These are phyloP conservation scores for Anguilla pacifica DNA, from an alignment of 2,797 vertebrate species.

Conservation along the genomic window DNA sequence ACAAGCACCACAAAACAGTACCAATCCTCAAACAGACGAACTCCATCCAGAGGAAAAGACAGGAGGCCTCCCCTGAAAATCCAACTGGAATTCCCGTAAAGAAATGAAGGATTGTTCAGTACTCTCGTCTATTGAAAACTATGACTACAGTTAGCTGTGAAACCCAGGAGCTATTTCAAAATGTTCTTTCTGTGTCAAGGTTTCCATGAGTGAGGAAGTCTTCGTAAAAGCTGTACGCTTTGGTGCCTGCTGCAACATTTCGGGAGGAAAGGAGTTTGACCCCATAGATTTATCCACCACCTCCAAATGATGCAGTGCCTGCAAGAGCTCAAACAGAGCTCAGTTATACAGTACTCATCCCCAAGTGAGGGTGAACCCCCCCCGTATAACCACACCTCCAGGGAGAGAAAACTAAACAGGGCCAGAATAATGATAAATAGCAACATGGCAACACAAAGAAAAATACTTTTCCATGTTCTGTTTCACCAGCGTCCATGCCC, in stretches of 20 bases:
- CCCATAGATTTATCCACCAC: not conserved
- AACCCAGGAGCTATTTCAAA: not conserved
- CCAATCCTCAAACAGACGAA: not conserved
- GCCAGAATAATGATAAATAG: not conserved
- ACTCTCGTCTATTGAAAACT: not conserved
- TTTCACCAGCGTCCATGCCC: not conserved
- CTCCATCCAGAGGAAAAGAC: not conserved
- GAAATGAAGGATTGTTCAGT: not conserved
- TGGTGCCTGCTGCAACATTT: not conserved
- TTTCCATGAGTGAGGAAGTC: not conserved
- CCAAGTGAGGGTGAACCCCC: not conserved
- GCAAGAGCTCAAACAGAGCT: not conserved
- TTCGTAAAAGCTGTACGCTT: not conserved
- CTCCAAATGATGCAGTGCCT: not conserved
- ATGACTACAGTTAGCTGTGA: not conserved
- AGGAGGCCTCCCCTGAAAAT: not conserved
- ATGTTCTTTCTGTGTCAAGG: not conserved
- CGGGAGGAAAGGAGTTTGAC: not conserved
- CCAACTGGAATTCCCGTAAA: not conserved
- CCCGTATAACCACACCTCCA: not conserved
- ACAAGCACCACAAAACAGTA: not conserved
- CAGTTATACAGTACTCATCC: not conserved
- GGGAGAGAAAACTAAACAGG: not conserved
- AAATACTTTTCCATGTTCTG: not conserved
- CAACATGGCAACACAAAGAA: not conserved